Percentiles rank a stretch among this genome's conserved stretches.
phyloP scores from a whole-genome alignment of 1,140 invertebrate genomes.

The Lepidotrigona ventralis region DNA sequence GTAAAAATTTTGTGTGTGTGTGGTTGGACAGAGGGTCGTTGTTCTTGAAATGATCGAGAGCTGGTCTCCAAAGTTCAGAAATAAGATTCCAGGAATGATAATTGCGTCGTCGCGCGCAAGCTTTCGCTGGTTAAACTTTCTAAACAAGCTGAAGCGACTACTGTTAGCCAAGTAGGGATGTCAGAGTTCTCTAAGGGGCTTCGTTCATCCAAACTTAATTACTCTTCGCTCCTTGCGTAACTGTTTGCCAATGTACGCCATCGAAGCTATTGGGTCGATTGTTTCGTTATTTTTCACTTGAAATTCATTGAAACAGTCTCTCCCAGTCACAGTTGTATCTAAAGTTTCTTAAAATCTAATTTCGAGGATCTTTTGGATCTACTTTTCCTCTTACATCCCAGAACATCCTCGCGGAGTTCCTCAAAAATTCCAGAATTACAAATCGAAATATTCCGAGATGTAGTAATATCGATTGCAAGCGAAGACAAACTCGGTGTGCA shows the following conservation, averaged over 20 bases:
- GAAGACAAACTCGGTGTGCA: not conserved
- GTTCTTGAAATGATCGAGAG: not conserved
- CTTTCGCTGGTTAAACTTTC: not conserved
- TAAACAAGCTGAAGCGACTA: not conserved
- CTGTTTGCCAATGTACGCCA: not conserved
- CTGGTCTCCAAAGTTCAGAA: not conserved
- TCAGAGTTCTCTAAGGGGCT: constrained; percentile 12
- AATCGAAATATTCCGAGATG: too few species aligned
- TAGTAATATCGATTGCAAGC: too few species aligned
- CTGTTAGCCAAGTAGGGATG: not conserved
- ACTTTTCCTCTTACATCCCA: too few species aligned
- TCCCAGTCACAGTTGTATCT: too few species aligned
- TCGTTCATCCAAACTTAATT: constrained; percentile 38
- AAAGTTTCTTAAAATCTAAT: not conserved
- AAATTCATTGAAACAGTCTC: not conserved
- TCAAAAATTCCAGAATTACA: too few species aligned
- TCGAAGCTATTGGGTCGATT: not conserved
- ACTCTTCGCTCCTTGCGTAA: constrained; percentile 31
- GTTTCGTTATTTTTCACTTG: not conserved
- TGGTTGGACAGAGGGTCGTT: not conserved
- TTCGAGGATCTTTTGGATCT: not conserved
- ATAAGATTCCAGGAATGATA: not conserved
- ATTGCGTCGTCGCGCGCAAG: too few species aligned
- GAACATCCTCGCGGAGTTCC: too few species aligned
- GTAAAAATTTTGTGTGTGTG: too few species aligned